Evolutionary conservation across 2,113 vertebrate genomes (phyloP).

Genomic region (Gymnogyps californianus): DNA sequence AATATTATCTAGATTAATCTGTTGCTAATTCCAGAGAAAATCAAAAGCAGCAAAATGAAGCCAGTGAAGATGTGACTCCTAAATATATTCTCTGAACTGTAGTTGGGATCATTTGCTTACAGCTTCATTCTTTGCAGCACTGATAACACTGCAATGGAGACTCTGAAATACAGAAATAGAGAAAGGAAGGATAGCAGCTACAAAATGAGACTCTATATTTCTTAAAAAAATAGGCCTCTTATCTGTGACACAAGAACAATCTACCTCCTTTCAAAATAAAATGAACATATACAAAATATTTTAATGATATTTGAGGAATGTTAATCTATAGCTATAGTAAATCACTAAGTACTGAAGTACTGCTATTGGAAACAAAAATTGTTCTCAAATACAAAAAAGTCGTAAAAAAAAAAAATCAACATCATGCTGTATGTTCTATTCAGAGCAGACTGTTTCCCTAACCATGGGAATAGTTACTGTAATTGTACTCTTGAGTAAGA

Average conservation of each 20-base stretch:
- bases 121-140: not conserved
- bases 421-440: not conserved
- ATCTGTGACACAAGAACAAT: not conserved
- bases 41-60: not conserved
- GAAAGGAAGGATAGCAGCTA: not conserved
- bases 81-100: not conserved
- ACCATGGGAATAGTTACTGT: conserved; percentile 24
- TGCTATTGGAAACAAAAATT: not conserved
- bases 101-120: not conserved
- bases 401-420: not conserved
- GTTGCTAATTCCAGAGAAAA: not conserved
- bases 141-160: not conserved
- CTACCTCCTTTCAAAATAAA: not conserved
- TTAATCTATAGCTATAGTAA: not conserved
- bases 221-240: not conserved
- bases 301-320: not conserved
- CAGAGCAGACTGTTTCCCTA: not conserved
- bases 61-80: not conserved
- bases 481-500: conserved; percentile 50
- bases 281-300: not conserved
- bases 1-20: not conserved
- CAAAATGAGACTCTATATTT: not conserved
- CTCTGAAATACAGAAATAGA: not conserved
- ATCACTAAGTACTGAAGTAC: not conserved
- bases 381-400: not conserved